These are phyloP conservation scores for Perizoma affinitatum DNA, from an alignment of 2,888 invertebrate genomes.

Conservation along the genomic window DNA sequence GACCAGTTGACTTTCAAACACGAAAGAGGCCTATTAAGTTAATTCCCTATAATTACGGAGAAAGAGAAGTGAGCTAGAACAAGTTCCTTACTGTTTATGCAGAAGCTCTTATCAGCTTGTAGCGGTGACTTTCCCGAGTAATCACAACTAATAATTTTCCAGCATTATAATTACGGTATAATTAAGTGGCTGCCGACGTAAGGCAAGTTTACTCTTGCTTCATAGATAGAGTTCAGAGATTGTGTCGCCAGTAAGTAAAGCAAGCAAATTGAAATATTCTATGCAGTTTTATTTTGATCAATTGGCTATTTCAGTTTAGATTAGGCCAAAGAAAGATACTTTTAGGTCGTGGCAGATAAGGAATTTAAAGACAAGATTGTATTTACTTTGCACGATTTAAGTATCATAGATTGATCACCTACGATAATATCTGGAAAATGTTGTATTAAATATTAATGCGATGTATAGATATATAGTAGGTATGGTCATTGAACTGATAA, in stretches of 20 bases:
- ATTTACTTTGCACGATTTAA: not conserved
- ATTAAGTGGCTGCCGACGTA: conserved; percentile 6
- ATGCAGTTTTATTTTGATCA: not conserved
- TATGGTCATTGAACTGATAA: no score
- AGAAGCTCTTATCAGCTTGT: conserved; percentile 33
- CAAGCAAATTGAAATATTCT: not conserved
- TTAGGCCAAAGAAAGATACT: not conserved
- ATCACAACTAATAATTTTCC: conserved; percentile 26
- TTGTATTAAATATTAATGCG: not conserved
- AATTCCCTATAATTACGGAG: conserved; percentile 35
- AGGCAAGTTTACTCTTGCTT: not conserved
- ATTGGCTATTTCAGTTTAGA: not conserved
- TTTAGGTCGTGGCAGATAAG: not conserved
- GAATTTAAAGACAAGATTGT: no score
- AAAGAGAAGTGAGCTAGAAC: conserved; percentile 34
- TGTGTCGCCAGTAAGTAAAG: not conserved
- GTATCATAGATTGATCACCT: not conserved
- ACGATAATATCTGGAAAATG: not conserved
- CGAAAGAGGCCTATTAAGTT: conserved; percentile 17
- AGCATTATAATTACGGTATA: conserved; percentile 16
- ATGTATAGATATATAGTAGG: not conserved
- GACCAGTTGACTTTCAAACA: conserved; percentile 15
- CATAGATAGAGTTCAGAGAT: not conserved
- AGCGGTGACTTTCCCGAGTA: conserved; percentile 29
- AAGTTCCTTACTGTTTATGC: conserved; percentile 27